phyloP scores from a whole-genome alignment of 2,888 invertebrate genomes.

The Hypomecis punctinalis region DNA sequence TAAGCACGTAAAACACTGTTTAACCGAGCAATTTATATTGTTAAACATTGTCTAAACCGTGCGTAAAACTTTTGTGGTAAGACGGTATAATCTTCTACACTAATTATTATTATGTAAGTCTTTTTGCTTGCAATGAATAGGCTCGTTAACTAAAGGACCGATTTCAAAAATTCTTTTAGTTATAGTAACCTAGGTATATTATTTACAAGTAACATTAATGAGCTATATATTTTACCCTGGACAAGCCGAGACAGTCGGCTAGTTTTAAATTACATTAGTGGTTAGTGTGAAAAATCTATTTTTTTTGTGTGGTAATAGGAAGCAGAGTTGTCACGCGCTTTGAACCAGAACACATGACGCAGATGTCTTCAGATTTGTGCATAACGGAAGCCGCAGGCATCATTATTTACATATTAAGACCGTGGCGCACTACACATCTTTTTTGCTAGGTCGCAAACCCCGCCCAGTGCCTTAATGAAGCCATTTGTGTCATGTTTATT shows the following conservation, averaged over 20 bases:
- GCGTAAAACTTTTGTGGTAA: no score
- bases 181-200: no score
- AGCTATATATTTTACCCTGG: no score
- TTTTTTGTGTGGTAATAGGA: conserved; percentile 1
- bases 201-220: no score
- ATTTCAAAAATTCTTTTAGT: no score
- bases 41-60: no score
- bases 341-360: conserved; percentile 65
- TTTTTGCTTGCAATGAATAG: neutral
- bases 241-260: no score
- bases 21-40: no score
- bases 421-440: conserved; percentile 68
- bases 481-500: conserved; percentile 83
- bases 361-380: conserved; percentile 73
- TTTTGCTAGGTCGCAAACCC: conserved; percentile 75
- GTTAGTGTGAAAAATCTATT: conserved; percentile 26
- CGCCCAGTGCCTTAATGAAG: conserved; percentile 80
- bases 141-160: neutral
- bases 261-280: no score
- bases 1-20: no score
- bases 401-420: conserved; percentile 82
- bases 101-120: no score
- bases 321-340: conserved; percentile 49
- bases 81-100: no score
- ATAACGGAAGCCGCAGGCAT: conserved; percentile 73